Percentiles rank a stretch among this genome's conserved stretches.
Conservation (phyloP, 2,888 invertebrate species). For the Noctua comes region DNA sequence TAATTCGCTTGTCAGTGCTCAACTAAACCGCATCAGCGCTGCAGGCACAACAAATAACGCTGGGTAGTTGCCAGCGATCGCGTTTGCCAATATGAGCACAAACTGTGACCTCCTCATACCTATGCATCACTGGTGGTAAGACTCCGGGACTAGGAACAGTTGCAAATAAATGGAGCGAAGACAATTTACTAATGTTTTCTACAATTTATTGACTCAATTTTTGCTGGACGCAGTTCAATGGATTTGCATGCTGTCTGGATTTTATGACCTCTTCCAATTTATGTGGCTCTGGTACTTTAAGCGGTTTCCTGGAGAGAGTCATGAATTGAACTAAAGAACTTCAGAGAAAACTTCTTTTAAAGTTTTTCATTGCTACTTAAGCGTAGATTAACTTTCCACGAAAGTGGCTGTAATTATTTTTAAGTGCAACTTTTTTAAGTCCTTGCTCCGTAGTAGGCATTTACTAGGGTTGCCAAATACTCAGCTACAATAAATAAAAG, state of each 20-base stretch:
- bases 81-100: constrained; percentile 57
- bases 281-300: constrained; percentile 33
- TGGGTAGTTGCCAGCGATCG: constrained; percentile 57
- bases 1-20: constrained; percentile 53
- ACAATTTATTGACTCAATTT: constrained; percentile 46
- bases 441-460: neutral
- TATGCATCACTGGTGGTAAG: constrained; percentile 50
- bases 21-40: constrained; percentile 49
- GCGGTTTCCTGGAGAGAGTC: neutral
- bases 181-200: constrained; percentile 55
- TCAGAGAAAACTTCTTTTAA: neutral
- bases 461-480: neutral
- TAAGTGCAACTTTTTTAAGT: constrained; percentile 6
- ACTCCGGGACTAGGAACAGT: constrained; percentile 24
- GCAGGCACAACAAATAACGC: constrained; percentile 58
- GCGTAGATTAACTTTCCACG: constrained; percentile 16
- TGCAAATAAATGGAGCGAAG: constrained; percentile 50
- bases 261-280: constrained; percentile 47
- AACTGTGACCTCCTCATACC: constrained; percentile 50
- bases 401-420: constrained; percentile 31
- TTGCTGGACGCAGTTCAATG: constrained; percentile 26
- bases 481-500: neutral
- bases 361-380: neutral
- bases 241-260: constrained; percentile 40
- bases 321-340: constrained; percentile 14